Evolutionary conservation across 2,797 vertebrate genomes (phyloP).

Genomic region (Apogon talboti): DNA sequence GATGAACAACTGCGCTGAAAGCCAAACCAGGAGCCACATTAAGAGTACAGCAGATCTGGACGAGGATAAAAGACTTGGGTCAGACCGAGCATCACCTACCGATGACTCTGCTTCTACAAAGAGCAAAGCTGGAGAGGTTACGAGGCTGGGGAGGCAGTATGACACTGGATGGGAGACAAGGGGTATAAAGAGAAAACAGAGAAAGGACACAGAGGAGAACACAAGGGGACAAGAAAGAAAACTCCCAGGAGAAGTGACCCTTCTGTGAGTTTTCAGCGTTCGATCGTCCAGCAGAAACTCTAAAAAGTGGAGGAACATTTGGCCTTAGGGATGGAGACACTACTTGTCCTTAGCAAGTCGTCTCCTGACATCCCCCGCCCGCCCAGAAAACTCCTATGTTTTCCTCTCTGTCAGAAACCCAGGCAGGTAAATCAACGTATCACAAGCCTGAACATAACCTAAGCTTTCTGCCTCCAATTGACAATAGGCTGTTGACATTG

Average conservation of each 20-base stretch:
- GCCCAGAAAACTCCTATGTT: slow-evolving; percentile 14
- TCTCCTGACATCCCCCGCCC: background rate
- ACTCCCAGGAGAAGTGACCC: background rate
- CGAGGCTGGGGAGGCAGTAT: background rate
- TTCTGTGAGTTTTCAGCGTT: slow-evolving; percentile 7
- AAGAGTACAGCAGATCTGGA: background rate
- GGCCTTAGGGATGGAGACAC: slow-evolving; percentile 73
- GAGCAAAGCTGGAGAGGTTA: background rate
- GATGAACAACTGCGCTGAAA: background rate
- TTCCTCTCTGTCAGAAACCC: slow-evolving; percentile 40
- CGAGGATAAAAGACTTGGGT: background rate
- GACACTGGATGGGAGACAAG: background rate
- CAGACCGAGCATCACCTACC: background rate
- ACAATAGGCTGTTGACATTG: slow-evolving; percentile 76
- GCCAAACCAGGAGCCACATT: background rate
- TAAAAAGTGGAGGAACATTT: slow-evolving; percentile 77
- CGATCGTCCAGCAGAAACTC: slow-evolving; percentile 62
- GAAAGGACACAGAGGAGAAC: too few species aligned
- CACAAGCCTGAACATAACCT: slow-evolving; percentile 54
- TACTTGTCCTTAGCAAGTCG: slow-evolving; percentile 66
- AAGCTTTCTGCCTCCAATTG: slow-evolving; percentile 67
- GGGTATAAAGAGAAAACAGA: background rate
- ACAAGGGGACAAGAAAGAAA: slow-evolving; percentile 1
- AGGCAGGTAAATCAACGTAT: slow-evolving; percentile 42
- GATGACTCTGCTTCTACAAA: background rate